Evolutionary conservation across 2,113 vertebrate species (phyloP).

Genomic region (Lethenteron camtschaticum): DNA sequence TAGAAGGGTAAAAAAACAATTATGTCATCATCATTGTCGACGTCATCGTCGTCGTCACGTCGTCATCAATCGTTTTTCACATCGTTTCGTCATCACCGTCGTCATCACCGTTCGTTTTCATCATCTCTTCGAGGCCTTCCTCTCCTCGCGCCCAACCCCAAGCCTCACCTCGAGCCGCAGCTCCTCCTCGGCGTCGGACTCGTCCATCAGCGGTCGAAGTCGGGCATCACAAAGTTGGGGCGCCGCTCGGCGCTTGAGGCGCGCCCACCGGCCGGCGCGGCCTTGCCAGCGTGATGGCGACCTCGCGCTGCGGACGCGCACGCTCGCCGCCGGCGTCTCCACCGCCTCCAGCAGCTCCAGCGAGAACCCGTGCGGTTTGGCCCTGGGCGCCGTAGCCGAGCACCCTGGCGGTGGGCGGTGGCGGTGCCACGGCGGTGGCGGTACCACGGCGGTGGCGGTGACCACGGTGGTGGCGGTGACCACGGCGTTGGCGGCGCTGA

Average conservation of each 20-base stretch:
- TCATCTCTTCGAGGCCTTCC: too few relatives aligned
- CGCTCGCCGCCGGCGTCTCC: slow-evolving; percentile 44
- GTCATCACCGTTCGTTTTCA: too few relatives aligned
- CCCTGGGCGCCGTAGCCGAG: slow-evolving; percentile 75
- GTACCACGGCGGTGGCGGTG: too few relatives aligned
- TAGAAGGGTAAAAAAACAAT: too few relatives aligned
- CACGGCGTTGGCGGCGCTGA: too few relatives aligned
- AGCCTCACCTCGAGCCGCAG: slow-evolving; percentile 49
- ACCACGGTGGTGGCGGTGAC: too few relatives aligned
- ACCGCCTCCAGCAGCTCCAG: slow-evolving; percentile 55
- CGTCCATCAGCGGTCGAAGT: slow-evolving; percentile 89
- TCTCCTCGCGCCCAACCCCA: too few relatives aligned
- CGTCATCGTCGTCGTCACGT: too few relatives aligned
- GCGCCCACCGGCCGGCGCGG: slow-evolving; percentile 52
- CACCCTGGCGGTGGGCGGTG: slow-evolving; percentile 22
- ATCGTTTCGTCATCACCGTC: too few relatives aligned
- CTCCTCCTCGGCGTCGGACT: slow-evolving; percentile 87
- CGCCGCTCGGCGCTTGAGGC: slow-evolving; percentile 57
- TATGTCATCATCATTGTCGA: too few relatives aligned
- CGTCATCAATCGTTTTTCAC: too few relatives aligned
- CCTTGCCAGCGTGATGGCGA: slow-evolving; percentile 60
- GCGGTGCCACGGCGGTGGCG: too few relatives aligned
- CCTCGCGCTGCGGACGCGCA: slow-evolving; percentile 64
- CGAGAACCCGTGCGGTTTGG: slow-evolving; percentile 61
- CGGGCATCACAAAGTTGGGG: slow-evolving; percentile 53